Evolutionary conservation across 1,140 invertebrate genomes (phyloP), one percentile per base, ranked within the genome.

Genomic region (Ostrea edulis): DNA sequence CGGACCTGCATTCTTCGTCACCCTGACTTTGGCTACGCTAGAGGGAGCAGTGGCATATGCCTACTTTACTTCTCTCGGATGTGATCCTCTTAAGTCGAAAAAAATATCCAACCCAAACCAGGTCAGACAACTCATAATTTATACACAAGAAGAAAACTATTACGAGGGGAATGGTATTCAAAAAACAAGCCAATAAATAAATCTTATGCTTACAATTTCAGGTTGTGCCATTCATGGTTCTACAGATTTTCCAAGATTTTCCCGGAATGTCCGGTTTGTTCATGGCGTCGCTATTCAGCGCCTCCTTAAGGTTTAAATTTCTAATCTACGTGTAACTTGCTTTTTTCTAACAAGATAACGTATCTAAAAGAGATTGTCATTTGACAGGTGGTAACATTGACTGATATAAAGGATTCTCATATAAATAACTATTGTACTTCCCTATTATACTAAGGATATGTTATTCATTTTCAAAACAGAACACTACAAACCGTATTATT

Each of bases 41-140:
- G 92, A 93, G 87, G 98, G 98, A 0, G 96, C 98, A 91, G 97
- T 97, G 20, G 92, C 94, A 8, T 94, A 91, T 89, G 89, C 93
- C 12, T 94, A 94, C 89, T 95, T 93, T 85, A 86, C 90, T 54
- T 62, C 84, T 0, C 89, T 89, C 25, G 89, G 91, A 25, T 95
- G 95, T 90, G 94, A 95, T 84, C 94, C 94, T 9, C 89, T 95
- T 12, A 91, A 83, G n/a, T 91, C 92, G 0, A 91, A 92, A 44
- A 89, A 92, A 62, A 94, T 95, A 35, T 89, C 84, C 5, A 92
- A 93, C 53, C 90, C 93, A 12, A 95, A 95, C 87, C 95, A 95
- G 22, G 97, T 98, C 86, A 96, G 11, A 25, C 55, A 8, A n/a
- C 62, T 55, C 12, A 22, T 17, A 71, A 58, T 44, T 5, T 44